Base-by-base conservation (phyloP, 2,113 vertebrate species). In the Marmota monax region DNA sequence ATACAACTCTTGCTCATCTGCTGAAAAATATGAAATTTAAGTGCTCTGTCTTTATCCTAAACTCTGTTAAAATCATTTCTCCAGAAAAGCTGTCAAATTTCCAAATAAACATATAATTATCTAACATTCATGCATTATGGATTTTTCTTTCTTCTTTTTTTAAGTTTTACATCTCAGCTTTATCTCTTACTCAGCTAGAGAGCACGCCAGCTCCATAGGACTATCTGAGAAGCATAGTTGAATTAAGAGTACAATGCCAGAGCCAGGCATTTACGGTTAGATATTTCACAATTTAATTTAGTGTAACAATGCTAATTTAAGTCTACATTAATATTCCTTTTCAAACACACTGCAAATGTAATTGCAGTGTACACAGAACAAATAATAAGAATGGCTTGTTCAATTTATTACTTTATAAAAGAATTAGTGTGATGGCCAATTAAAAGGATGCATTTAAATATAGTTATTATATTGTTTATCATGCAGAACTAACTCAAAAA, bases 391-490 rank as follows among this genome's bases (percentile, higher is more conserved):
- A 98, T 95, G 67, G 96, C 67, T 98, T 97, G 25, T 51, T 37
- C 48, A 96, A 97, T 98, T 97, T 98, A 98, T 97, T 98, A 98
- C 70, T 97, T 94, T 98, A 97, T 69, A 94, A 98, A 98, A 98
- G 96, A 98, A 98, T 98, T 98, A 98, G 98, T 98, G 95, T 96
- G 97, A 98, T 97, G 89, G 79, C 97, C 98, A 99, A 98, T 98
- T 98, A 98, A 98, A 98, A 98, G 72, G 84, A 94, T 97, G 80
- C 45, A 97, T 98, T 98, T 97, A 97, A 98, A 84, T 97, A 77
- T 95, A 94, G 95, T 97, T 98, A 97, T 98, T 98, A 96, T 69
- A 96, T 96, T 98, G 84, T 97, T 98, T 97, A 96, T 98, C 97
- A 97, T 98, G 97, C 89, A 98, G 95, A 98, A 98, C 90, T 98